Evolutionary conservation across 1,140 invertebrate genomes (phyloP), one percentile per base, ranked within the genome.

Genomic region (Drosophila pruinosa): DNA sequence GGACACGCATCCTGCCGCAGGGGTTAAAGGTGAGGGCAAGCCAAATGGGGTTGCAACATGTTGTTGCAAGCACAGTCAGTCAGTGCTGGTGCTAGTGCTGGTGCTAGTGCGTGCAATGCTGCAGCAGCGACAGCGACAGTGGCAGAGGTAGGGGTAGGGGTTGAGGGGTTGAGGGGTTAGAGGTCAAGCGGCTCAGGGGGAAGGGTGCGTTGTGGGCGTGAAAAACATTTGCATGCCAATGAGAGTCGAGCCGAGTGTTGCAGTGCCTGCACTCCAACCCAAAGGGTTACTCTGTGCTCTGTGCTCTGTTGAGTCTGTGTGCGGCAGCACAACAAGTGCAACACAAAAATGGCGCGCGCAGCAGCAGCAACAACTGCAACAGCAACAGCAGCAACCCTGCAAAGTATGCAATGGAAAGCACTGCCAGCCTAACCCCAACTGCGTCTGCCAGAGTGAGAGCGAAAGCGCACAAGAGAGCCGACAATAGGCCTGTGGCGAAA

Each of bases 21-120:
- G 61, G 72, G 63, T 79, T 65, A 83, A 76, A 71, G 70, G 69
- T 75, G 56, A 62, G 22, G 22, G 12, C 10, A 36, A 38, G 26
- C 34, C 34, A 22, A 58, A 24, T 31, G 62, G 72, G 73, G 73
- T 75, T 75, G 72, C 47, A 69, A 12, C 39, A 6, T 31, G 47
- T 6, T 48, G 63, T 48, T 57, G 53, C 62, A 65, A n/a, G 1
- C 17, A 43, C n/a, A 21, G 22, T n/a, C n/a, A n/a, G n/a, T n/a
- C n/a, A n/a, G n/a, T n/a, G n/a, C n/a, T n/a, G n/a, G n/a, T n/a
- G n/a, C n/a, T n/a, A n/a, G n/a, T n/a, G n/a, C n/a, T n/a, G n/a
- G n/a, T n/a, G n/a, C n/a, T 26, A 50, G 15, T 50, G 24, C 24
- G 26, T 50, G 47, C 24, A 15, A 5, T 12, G 24, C 7, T 28